Evolutionary conservation across 2,888 invertebrate species (phyloP).

Genomic region (Mesorhabditis spiculigera): DNA sequence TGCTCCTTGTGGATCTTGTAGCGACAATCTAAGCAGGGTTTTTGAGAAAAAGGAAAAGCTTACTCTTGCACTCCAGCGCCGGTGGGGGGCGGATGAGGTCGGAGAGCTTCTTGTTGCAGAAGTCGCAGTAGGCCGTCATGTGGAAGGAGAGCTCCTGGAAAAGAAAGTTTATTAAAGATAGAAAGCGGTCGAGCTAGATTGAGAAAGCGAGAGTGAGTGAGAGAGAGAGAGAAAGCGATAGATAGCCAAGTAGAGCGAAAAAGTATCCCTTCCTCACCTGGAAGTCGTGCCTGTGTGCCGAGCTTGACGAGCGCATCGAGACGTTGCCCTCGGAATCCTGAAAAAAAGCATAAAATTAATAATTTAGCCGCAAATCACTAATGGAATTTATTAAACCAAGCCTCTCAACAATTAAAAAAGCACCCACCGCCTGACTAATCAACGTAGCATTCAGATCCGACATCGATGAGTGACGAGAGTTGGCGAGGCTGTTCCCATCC

Average conservation of each 20-base stretch:
- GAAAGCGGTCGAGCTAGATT: no score
- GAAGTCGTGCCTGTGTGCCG: not conserved
- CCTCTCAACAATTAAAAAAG: not conserved
- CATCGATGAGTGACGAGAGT: constrained; percentile 33
- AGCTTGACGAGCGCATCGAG: not conserved
- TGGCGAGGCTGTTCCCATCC: constrained; percentile 73
- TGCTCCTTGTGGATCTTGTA: constrained; percentile 85
- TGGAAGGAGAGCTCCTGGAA: constrained; percentile 40
- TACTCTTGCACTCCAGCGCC: constrained; percentile 91
- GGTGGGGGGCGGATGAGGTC: constrained; percentile 90
- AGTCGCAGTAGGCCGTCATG: constrained; percentile 75
- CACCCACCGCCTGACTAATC: not conserved
- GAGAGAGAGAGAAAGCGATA: not conserved
- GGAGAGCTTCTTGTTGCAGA: constrained; percentile 93
- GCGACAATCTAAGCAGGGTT: constrained; percentile 26
- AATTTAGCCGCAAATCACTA: no score
- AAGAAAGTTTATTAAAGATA: no score
- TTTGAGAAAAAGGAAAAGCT: not conserved
- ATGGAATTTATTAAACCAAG: no score
- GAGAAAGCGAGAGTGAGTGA: no score
- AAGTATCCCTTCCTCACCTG: not conserved
- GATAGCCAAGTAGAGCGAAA: no score
- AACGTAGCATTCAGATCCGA: constrained; percentile 22
- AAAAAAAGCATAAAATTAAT: not conserved
- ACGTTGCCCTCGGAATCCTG: not conserved